Conservation (phyloP, 2,797 vertebrate genomes). For the Sparus aurata region DNA sequence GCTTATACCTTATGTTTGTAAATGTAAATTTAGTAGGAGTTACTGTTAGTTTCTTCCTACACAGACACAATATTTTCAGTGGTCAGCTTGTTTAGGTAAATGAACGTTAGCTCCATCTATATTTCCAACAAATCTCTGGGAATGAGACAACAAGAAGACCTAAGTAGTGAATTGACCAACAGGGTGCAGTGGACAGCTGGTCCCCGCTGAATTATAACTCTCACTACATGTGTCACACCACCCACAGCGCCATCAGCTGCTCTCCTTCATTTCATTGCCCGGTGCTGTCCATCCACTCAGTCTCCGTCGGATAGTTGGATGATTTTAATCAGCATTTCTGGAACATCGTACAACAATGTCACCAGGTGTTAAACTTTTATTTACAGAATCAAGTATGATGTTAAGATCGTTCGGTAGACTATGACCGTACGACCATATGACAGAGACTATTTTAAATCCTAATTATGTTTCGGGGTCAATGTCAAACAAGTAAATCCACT, state of each 20-base stretch:
- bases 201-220: constrained; percentile 61
- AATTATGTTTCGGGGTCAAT: constrained; percentile 36
- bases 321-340: constrained; percentile 9
- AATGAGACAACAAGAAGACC: constrained; percentile 26
- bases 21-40: not conserved
- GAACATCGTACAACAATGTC: not conserved
- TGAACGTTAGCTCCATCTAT: not conserved
- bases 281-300: constrained; percentile 21
- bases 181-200: constrained; percentile 62
- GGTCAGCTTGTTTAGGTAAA: not conserved
- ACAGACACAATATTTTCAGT: constrained; percentile 2
- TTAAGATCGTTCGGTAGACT: not conserved
- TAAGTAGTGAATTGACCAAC: constrained; percentile 33
- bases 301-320: constrained; percentile 16
- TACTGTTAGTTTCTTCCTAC: not conserved
- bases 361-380: constrained; percentile 8
- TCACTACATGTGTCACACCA: constrained; percentile 72
- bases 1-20: not conserved
- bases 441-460: constrained; percentile 25
- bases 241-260: constrained; percentile 78
- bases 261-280: constrained; percentile 40
- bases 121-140: constrained; percentile 6
- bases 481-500: constrained; percentile 42
- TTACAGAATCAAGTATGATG: not conserved
- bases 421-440: not conserved